Evolutionary conservation across 2,888 invertebrate genomes (phyloP), one percentile per base, ranked within the genome.

Genomic region (Gymnocheta viridis): DNA sequence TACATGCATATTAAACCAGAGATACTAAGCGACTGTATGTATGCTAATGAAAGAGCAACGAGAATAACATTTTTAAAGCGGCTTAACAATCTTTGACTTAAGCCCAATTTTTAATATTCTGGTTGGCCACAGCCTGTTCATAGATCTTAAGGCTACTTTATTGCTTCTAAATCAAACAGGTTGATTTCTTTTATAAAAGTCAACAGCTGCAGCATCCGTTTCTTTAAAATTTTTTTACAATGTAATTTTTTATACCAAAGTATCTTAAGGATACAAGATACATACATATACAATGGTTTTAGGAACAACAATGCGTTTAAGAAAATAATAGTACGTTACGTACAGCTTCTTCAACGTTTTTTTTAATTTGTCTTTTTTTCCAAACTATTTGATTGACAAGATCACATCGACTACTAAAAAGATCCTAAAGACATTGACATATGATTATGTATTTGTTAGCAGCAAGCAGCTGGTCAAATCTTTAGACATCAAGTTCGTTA

Each of bases 201-300:
- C 62, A 54, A 51, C 79, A 80, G 69, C 82, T 70, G 82, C 69
- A 70, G 69, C 82, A 70, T 74, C 79, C 70, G 79, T 69, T 78
- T 60, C 35, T 51, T 73, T 73, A 19, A 29, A 29, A 29, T 38
- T n/a, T 19, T 27, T 44, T 62, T 62, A 41, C 19, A 60, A 14
- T 24, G n/a, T 2, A 24, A n/a, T 24, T 64, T 29, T 78, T 58
- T 58, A 38, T 41, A 6, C 12, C 27, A 29, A 56, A 44, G 44
- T 35, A 29, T 35, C 44, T 56, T 47, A 12, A 64, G 54, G 56
- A 58, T 14, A 56, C 44, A 66, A 44, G 32, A 2, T n/a, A n/a
- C n/a, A n/a, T n/a, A 4, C 4, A 2, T 54, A 22, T 32, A 17
- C n/a, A 54, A 70, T 62, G 54, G 44, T 54, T 79, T 62, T 17